These are phyloP conservation scores for Uloborus plumipes DNA, from an alignment of 2,888 invertebrate genomes.

Conservation along the genomic window DNA sequence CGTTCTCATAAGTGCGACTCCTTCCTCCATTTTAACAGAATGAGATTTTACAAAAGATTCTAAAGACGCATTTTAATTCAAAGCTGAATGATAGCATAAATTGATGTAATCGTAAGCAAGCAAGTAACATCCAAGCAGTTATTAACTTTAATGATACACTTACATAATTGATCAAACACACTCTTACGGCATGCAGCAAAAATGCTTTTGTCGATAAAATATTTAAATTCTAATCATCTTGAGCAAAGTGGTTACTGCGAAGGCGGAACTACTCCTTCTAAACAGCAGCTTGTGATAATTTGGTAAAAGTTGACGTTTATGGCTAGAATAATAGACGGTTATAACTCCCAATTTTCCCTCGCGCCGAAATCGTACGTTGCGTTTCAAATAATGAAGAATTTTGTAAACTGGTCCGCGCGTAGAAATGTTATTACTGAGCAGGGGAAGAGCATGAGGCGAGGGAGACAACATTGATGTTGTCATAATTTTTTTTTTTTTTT, in stretches of 20 bases:
- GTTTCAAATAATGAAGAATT: conserved; percentile 5
- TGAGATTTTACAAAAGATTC: too few species aligned
- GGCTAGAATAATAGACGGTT: conserved; percentile 24
- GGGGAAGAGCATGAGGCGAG: too few species aligned
- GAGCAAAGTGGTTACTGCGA: background rate
- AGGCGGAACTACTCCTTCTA: conserved; percentile 15
- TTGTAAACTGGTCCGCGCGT: too few species aligned
- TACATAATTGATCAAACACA: conserved; percentile 37
- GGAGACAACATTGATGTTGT: too few species aligned
- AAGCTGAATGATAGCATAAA: too few species aligned
- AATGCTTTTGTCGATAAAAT: conserved; percentile 17
- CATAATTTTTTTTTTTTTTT: too few species aligned
- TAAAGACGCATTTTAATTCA: too few species aligned
- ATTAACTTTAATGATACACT: conserved; percentile 16
- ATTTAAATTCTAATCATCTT: conserved; percentile 32
- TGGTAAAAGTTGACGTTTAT: conserved; percentile 24
- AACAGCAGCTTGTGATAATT: conserved; percentile 27
- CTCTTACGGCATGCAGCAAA: background rate
- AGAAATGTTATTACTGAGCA: too few species aligned
- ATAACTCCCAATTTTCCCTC: conserved; percentile 1
- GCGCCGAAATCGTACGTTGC: background rate
- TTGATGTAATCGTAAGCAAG: too few species aligned
- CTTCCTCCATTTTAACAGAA: too few species aligned
- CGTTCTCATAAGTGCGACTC: too few species aligned
- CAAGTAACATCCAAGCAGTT: background rate